These are phyloP conservation scores for Engraulis encrasicolus DNA, from an alignment of 2,113 vertebrate genomes.

Conservation along the genomic window DNA sequence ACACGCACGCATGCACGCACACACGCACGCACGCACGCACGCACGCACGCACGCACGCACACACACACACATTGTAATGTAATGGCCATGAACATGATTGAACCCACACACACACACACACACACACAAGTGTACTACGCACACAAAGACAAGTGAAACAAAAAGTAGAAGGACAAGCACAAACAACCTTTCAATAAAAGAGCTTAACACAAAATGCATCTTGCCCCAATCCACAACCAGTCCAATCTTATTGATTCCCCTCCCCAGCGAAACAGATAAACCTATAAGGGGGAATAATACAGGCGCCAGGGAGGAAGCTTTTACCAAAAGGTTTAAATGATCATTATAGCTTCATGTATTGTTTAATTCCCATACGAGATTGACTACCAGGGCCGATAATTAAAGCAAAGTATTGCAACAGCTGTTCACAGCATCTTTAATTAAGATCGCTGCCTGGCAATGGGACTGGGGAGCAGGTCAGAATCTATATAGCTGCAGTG, in stretches of 20 bases:
- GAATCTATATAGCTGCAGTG: neutral
- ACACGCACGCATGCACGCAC: neutral
- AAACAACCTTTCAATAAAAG: neutral
- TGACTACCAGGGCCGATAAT: slow-evolving; percentile 43
- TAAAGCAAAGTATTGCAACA: slow-evolving; percentile 52
- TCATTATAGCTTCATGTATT: slow-evolving; percentile 36
- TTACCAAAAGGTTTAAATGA: slow-evolving; percentile 11
- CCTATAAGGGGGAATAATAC: neutral
- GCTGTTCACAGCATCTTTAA: slow-evolving; percentile 54
- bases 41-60: too few species aligned
- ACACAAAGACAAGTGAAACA: neutral
- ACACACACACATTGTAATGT: too few species aligned
- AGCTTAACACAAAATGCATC: neutral
- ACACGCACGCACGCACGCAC: neutral
- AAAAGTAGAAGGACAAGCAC: neutral
- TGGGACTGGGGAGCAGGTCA: slow-evolving; percentile 36
- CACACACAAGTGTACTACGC: neutral
- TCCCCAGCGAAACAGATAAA: neutral
- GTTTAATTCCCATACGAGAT: slow-evolving; percentile 26
- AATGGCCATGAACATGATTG: too few species aligned
- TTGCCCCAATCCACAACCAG: neutral
- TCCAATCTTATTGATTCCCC: neutral
- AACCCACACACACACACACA: too few species aligned
- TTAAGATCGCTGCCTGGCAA: slow-evolving; percentile 45
- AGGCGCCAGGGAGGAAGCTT: neutral